These are phyloP conservation scores for Euwallacea similis DNA, from an alignment of 1,140 invertebrate genomes.

Conservation along the genomic window DNA sequence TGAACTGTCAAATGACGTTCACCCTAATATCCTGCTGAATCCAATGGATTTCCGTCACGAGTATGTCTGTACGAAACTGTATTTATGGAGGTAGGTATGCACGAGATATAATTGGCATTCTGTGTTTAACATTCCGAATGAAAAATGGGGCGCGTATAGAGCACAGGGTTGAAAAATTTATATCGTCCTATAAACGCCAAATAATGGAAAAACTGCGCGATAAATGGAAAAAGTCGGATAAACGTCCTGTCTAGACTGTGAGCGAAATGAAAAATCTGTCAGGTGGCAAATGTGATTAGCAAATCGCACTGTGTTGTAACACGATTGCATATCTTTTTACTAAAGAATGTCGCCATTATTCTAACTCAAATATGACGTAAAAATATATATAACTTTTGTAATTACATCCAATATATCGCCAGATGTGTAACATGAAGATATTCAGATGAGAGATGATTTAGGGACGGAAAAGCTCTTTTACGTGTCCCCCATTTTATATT, in stretches of 20 bases:
- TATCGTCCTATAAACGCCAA: constrained; percentile 15
- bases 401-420: too few species aligned
- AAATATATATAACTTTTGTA: too few species aligned
- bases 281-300: constrained; percentile 10
- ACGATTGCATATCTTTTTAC: not conserved
- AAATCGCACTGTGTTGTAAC: not conserved
- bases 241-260: constrained; percentile 7
- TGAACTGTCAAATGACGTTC: too few species aligned
- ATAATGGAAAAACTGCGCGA: constrained; percentile 20
- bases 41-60: too few species aligned
- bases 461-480: too few species aligned
- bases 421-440: too few species aligned
- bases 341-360: too few species aligned
- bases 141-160: constrained; percentile 8
- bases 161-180: constrained; percentile 16
- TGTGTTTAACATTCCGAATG: constrained; percentile 14
- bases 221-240: constrained; percentile 16
- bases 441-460: too few species aligned
- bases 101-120: constrained; percentile 1
- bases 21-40: too few species aligned
- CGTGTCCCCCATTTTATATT: too few species aligned
- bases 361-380: too few species aligned
- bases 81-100: not conserved
- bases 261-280: constrained; percentile 15
- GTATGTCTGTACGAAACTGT: too few species aligned